Conservation (phyloP, 2,113 vertebrate genomes). For the Prunella fulvescens region DNA sequence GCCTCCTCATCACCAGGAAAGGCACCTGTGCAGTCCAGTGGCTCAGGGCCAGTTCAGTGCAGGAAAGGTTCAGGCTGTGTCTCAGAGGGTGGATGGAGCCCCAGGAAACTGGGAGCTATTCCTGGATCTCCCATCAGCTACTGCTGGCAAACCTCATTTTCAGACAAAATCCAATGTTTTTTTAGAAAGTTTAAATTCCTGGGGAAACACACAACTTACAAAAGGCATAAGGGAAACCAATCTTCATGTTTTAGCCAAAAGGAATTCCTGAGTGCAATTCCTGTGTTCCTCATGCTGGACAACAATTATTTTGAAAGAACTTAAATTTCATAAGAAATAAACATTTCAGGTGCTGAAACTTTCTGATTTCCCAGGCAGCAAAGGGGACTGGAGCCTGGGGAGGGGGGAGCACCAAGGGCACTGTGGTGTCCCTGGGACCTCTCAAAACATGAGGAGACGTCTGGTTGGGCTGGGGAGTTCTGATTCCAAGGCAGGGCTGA, state of each 20-base stretch:
- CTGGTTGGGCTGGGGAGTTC: neutral
- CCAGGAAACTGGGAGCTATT: neutral
- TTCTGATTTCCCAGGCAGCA: neutral
- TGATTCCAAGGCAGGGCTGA: neutral
- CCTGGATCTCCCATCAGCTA: rapidly evolving
- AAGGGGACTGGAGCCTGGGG: neutral
- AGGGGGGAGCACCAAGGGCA: too few relatives aligned
- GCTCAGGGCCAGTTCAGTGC: neutral
- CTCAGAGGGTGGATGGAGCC: neutral
- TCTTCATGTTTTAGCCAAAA: neutral
- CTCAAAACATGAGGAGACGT: rapidly evolving
- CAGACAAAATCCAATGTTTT: too few relatives aligned
- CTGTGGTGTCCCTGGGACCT: rapidly evolving
- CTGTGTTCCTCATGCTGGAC: neutral
- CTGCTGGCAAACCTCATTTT: neutral
- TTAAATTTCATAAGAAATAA: neutral
- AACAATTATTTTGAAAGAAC: neutral
- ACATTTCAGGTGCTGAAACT: neutral
- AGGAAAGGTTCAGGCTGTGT: neutral
- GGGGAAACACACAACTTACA: neutral
- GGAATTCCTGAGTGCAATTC: neutral
- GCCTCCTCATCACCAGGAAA: neutral
- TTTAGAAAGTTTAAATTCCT: neutral
- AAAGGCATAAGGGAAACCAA: rapidly evolving
- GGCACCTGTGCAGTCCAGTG: neutral